Evolutionary conservation across 2,888 invertebrate genomes (phyloP).

Genomic region (Carterocephalus palaemon): DNA sequence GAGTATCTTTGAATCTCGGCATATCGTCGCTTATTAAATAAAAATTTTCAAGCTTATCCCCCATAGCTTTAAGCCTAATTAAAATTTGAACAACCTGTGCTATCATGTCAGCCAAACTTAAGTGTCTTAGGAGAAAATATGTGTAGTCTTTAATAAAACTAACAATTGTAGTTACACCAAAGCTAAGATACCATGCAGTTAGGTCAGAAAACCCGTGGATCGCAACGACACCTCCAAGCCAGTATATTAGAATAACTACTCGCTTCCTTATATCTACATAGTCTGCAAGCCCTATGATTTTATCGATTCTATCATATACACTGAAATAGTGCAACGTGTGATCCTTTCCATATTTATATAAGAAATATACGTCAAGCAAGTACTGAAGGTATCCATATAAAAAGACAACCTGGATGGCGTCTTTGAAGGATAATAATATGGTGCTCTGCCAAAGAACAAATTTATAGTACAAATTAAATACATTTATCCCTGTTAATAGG

Average conservation of each 20-base stretch:
- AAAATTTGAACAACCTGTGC: conserved; percentile 7
- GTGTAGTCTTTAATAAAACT: conserved; percentile 2
- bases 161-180: neutral
- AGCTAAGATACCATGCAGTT: neutral
- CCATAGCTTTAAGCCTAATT: conserved; percentile 7
- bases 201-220: neutral
- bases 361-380: conserved; percentile 4
- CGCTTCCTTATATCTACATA: neutral
- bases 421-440: neutral
- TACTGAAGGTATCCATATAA: conserved; percentile 10
- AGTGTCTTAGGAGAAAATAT: neutral
- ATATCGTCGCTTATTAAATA: conserved; percentile 5
- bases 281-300: neutral
- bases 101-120: conserved; percentile 11
- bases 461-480: neutral
- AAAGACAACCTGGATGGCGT: neutral
- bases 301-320: conserved; percentile 8
- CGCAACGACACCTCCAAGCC: neutral
- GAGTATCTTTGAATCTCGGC: neutral
- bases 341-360: conserved; percentile 10
- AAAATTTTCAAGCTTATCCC: conserved; percentile 7
- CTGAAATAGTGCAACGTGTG: conserved; percentile 1
- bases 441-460: neutral
- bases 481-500: neutral
- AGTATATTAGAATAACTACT: neutral